Evolutionary conservation across 64 coral and sea anemone species (phyloP).

Genomic region (Montipora sp.): DNA sequence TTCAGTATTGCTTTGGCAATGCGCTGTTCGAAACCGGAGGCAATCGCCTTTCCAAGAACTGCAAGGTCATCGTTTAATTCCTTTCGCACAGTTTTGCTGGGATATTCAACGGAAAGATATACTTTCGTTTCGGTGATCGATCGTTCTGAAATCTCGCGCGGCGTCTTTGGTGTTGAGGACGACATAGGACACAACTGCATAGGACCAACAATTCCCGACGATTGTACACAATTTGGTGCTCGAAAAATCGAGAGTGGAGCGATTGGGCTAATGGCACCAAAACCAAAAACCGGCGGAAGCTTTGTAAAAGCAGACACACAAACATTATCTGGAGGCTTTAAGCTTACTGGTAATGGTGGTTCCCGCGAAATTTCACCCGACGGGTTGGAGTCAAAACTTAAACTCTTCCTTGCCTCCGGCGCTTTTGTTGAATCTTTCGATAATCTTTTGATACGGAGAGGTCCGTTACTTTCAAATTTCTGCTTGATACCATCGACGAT

Average conservation of each 20-base stretch:
- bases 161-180: background rate
- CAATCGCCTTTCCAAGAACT: background rate
- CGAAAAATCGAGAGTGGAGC: background rate
- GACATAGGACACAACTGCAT: background rate
- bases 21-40: too few species aligned
- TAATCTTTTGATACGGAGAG: constrained; percentile 1
- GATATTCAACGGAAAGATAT: background rate
- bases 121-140: too few species aligned
- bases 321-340: background rate
- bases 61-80: background rate
- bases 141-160: background rate
- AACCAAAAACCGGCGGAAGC: background rate
- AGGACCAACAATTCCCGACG: constrained; percentile 5
- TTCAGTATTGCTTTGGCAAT: too few species aligned
- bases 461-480: constrained; percentile 3
- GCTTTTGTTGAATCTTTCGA: background rate
- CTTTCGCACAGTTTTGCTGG: background rate
- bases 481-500: constrained; percentile 10
- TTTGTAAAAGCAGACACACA: background rate
- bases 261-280: constrained; percentile 1
- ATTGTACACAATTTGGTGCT: background rate
- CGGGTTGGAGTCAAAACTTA: background rate
- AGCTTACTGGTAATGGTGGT: background rate
- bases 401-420: background rate
- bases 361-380: background rate